Percentiles rank a stretch among this genome's conserved stretches.
phyloP scores from a whole-genome alignment of 2,797 vertebrate genomes.

The Falco cherrug region DNA sequence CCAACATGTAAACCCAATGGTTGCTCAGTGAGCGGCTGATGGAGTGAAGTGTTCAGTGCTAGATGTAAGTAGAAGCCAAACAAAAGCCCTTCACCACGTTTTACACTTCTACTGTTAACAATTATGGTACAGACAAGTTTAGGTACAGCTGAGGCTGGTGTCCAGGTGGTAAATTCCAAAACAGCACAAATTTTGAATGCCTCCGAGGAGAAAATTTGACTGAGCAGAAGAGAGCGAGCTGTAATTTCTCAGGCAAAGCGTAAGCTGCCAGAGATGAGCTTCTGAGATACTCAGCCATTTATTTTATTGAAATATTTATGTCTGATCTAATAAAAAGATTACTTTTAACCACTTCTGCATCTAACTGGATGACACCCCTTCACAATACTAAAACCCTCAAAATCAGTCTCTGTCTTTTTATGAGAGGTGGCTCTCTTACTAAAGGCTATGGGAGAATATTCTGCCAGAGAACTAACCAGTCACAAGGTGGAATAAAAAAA shows the following conservation, averaged over 20 bases:
- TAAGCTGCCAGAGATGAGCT: conserved; percentile 45
- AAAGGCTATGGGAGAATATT: conserved; percentile 2
- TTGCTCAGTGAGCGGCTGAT: neutral
- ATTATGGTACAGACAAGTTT: conserved; percentile 61
- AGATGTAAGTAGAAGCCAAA: neutral
- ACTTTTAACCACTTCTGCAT: neutral
- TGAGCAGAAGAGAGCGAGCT: conserved; percentile 43
- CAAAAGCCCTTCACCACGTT: neutral
- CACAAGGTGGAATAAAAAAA: neutral
- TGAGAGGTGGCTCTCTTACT: conserved; percentile 10
- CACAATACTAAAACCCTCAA: conserved; percentile 13
- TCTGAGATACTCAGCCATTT: neutral
- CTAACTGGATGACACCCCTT: neutral
- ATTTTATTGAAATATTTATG: conserved; percentile 35
- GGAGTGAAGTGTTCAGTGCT: neutral
- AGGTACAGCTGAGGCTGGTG: conserved; percentile 49
- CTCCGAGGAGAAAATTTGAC: conserved; percentile 59
- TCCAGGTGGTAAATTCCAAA: conserved; percentile 73
- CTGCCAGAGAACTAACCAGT: conserved; percentile 24
- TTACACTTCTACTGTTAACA: conserved; percentile 47
- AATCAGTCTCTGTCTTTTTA: neutral
- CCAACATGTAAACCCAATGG: accelerated
- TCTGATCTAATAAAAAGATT: conserved; percentile 11
- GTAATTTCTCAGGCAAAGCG: conserved; percentile 42
- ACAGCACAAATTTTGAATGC: conserved; percentile 59